Evolutionary conservation across 2,888 invertebrate species (phyloP), one percentile per base, ranked within the genome.

Genomic region (Diogma glabrata): DNA sequence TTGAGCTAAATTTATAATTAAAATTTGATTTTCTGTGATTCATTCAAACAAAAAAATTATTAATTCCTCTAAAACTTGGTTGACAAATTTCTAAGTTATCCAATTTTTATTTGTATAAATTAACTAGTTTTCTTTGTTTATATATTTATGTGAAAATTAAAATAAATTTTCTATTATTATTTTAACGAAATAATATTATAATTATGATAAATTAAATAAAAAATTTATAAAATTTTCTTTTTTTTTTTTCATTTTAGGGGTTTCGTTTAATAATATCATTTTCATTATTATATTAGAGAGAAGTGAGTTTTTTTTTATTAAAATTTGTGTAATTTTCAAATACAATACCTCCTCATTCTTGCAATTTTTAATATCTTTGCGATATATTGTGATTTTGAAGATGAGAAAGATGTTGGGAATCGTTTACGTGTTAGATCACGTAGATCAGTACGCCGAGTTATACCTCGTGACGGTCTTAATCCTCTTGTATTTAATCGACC

Each of bases 341-440:
- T 57, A 57, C 57, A 53, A 67, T 69, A 69, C 69, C 69, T 70
- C 66, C 69, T 67, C 59, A 70, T 57, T 54, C 64, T 66, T 60
- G 68, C 67, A 58, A 70, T 67, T 60, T 68, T 68, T 53, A 67
- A 58, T 54, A 67, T 59, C 56, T 67, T 64, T 52, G 64, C 65
- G 53, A 66, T 64, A 60, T 70, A 69, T 64, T 66, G 68, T 53
- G 69, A 67, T 57, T 64, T 64, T 40, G 69, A 66, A 23, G 66
- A 62, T 58, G 67, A 67, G 55, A 65, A 60, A 59, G 62, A 61
- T 22, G 66, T 62, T 57, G 67, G 67, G 55, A 65, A 60, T 58
- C 56, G 54, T 14, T 49, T 24, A 16, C 64, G 63, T 20, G 30
- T 14, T 14, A 30, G 20, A 14, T 17, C 33, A 22, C 48, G 12